These are phyloP conservation scores for Enteromius thamalakanensis DNA, from an alignment of 2,797 vertebrate genomes.

Conservation along the genomic window DNA sequence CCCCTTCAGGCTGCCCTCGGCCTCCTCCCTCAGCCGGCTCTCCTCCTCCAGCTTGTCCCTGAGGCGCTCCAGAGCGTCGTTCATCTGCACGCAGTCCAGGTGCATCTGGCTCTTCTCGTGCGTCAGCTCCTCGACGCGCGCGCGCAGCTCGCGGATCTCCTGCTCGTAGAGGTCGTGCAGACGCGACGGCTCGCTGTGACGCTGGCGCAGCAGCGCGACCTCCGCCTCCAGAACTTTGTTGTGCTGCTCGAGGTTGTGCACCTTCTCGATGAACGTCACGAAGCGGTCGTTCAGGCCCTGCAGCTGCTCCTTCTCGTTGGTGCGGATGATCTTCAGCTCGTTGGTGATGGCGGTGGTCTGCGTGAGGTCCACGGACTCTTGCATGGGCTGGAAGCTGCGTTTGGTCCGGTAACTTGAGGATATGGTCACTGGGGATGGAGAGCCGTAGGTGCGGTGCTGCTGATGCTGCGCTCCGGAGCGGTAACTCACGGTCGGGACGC, in stretches of 20 bases:
- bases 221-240: conserved; percentile 83
- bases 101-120: conserved; percentile 84
- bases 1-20: conserved; percentile 77
- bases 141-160: conserved; percentile 82
- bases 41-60: conserved; percentile 79
- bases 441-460: conserved; percentile 72
- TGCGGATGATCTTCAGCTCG: conserved; percentile 83
- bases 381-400: conserved; percentile 70
- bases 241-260: conserved; percentile 82
- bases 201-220: conserved; percentile 80
- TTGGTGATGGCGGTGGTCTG: conserved; percentile 82
- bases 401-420: conserved; percentile 74
- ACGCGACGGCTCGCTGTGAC: conserved; percentile 79
- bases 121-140: conserved; percentile 79
- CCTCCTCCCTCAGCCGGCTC: conserved; percentile 77
- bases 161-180: conserved; percentile 84
- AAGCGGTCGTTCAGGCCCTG: conserved; percentile 83
- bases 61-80: conserved; percentile 75
- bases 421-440: conserved; percentile 64
- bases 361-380: conserved; percentile 76
- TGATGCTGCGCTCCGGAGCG: conserved; percentile 61
- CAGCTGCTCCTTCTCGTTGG: conserved; percentile 84
- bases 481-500: conserved; percentile 69
- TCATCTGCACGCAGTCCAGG: conserved; percentile 81
- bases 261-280: conserved; percentile 85